Conservation (phyloP, 1,140 invertebrate species). For the Physella acuta region DNA sequence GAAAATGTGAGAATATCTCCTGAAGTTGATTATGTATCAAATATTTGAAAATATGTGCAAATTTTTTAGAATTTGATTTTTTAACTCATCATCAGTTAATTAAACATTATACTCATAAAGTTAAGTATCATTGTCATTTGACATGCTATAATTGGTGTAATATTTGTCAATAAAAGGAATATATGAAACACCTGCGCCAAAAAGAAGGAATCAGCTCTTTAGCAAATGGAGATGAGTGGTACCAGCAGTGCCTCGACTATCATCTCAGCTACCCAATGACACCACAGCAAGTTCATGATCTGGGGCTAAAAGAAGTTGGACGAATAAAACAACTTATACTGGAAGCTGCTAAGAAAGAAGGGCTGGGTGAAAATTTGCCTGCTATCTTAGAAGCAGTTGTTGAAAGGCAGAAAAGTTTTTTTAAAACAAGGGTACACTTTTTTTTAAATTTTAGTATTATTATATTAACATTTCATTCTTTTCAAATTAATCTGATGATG, state of each 20-base stretch:
- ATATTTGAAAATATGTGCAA: no score
- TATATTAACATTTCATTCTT: no score
- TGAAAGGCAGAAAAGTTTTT: neutral
- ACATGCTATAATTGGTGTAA: no score
- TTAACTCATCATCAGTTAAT: no score
- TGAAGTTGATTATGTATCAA: no score
- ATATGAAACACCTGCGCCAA: slow-evolving; percentile 43
- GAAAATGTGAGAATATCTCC: slow-evolving; percentile 26
- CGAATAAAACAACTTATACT: slow-evolving; percentile 57
- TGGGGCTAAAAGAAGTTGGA: slow-evolving; percentile 56
- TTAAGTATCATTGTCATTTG: no score
- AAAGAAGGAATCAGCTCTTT: slow-evolving; percentile 47
- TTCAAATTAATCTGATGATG: no score
- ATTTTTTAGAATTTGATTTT: no score
- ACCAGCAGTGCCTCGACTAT: slow-evolving; percentile 54
- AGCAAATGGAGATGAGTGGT: slow-evolving; percentile 51
- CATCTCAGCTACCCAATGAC: slow-evolving; percentile 53
- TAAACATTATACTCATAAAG: no score
- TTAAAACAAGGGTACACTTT: neutral
- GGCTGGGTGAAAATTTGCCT: slow-evolving; percentile 9
- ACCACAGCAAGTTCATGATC: slow-evolving; percentile 57
- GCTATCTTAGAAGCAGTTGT: neutral
- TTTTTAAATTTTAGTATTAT: no score
- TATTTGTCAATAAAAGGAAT: no score
- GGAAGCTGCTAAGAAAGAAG: slow-evolving; percentile 38